phyloP scores from a whole-genome alignment of 2,797 vertebrate species.

The Cirrhinus mrigala region DNA sequence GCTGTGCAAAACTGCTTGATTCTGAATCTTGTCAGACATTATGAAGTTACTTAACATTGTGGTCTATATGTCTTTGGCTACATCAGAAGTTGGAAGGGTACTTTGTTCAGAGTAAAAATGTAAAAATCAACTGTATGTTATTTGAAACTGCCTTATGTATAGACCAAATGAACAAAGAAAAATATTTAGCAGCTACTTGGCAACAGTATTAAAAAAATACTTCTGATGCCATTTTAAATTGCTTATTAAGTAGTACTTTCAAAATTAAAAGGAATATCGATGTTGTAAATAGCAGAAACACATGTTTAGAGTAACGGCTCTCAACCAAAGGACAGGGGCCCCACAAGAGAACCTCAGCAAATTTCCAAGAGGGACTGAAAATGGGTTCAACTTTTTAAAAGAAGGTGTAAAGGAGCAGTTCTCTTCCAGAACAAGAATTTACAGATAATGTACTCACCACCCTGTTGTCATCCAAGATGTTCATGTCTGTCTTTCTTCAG shows the following conservation, averaged over 20 bases:
- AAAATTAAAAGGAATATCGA: not conserved
- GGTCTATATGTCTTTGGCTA: not conserved
- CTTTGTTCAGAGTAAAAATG: not conserved
- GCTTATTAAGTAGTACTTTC: not conserved
- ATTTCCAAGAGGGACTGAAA: not conserved
- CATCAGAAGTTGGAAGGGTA: not conserved
- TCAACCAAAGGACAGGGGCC: not conserved
- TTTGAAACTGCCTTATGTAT: slow-evolving; percentile 14
- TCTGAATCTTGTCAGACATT: not conserved
- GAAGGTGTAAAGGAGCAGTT: not conserved
- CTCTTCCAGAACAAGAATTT: no score
- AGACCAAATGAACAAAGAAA: slow-evolving; percentile 46
- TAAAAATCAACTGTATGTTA: not conserved
- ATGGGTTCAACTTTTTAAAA: not conserved
- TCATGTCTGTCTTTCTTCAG: no score
- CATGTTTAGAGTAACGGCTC: not conserved
- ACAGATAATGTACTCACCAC: no score
- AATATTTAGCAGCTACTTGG: not conserved
- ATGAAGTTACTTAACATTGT: not conserved
- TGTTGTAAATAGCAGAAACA: not conserved
- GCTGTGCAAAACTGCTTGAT: not conserved
- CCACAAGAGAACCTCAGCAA: not conserved
- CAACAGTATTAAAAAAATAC: not conserved
- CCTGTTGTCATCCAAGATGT: no score
- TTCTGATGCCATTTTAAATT: not conserved